These are phyloP conservation scores for Drosophila miranda DNA, from an alignment of 1,140 invertebrate genomes.

Conservation along the genomic window DNA sequence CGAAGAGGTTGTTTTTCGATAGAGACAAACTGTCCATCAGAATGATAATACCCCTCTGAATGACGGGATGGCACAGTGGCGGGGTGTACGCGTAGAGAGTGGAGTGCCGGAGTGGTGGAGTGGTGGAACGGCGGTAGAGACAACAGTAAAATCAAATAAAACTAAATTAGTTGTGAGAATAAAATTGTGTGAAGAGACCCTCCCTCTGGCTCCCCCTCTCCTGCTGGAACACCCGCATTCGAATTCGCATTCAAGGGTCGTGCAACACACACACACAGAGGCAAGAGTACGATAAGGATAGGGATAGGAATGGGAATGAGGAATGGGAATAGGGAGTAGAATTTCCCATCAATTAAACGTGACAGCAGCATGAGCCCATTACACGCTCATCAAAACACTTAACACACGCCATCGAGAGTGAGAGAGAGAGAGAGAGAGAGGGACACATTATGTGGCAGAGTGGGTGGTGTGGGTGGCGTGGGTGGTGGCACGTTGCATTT, in stretches of 20 bases:
- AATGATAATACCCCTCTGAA: too few relatives aligned
- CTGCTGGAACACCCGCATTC: background rate
- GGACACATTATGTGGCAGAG: too few relatives aligned
- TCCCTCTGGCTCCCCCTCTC: conserved; percentile 6
- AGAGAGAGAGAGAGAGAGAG: too few relatives aligned
- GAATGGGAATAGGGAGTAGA: conserved; percentile 8
- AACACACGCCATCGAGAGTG: background rate
- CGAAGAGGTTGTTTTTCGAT: too few relatives aligned
- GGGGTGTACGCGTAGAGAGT: background rate
- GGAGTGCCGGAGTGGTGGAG: too few relatives aligned
- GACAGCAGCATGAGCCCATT: conserved; percentile 57
- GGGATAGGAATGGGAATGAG: too few relatives aligned
- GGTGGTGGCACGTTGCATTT: conserved; percentile 1
- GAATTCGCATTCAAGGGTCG: too few relatives aligned
- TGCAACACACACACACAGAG: too few relatives aligned
- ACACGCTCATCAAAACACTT: conserved; percentile 72
- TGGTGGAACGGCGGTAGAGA: conserved; percentile 9
- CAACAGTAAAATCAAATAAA: conserved; percentile 59
- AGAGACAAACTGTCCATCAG: too few relatives aligned
- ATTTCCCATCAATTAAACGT: conserved; percentile 64
- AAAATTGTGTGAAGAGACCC: conserved; percentile 1
- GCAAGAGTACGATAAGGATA: too few relatives aligned
- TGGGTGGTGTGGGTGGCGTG: background rate
- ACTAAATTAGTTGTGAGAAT: conserved; percentile 40
- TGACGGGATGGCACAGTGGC: too few relatives aligned